Evolutionary conservation across 1,140 invertebrate genomes (phyloP), one percentile per base, ranked within the genome.

Genomic region (Nixonia krombeini): DNA sequence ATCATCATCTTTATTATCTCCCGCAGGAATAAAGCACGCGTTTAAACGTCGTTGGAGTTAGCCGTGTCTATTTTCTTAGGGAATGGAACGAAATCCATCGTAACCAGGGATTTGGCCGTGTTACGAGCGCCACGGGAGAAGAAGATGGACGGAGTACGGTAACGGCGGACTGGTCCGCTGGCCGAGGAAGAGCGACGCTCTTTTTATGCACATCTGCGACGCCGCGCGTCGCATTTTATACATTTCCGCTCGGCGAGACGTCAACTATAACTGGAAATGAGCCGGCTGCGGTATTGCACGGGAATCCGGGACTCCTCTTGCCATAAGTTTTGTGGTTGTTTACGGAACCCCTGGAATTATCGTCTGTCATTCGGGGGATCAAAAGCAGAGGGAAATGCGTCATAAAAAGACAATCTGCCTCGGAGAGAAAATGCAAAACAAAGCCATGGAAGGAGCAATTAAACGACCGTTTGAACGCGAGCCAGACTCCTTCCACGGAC

Each of bases 181-280:
- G 3, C 9, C 29, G 3, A 31, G 33, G 47, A 31, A 67, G 53
- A 67, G 59, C 63, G 63, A 49, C 9, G n/a, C 44, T 61, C n/a
- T 62, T 59, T 55, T 55, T 29, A 26, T 57, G 55, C 64, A 59
- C 49, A 63, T 42, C 44, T 57, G 29, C 33, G 57, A 53, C 41
- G 45, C 45, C 49, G 42, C 41, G 44, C 42, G 47, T 63, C 44
- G 50, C 57, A 53, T 70, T 74, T 72, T 68, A 72, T 70, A n/a
- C n/a, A 71, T 64, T 72, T 72, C 71, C 71, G 70, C 58, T 57
- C 50, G 68, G 51, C 57, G 51, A 73, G 52, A 73, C 67, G 65
- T 64, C 70, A n/a, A n/a, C n/a, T n/a, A n/a, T n/a, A n/a, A n/a
- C n/a, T n/a, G n/a, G n/a, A n/a, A n/a, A n/a, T n/a, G n/a, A n/a